A percentile compares a stretch with the other conserved stretches of the same genome.
Evolutionary conservation across 2,888 invertebrate species (phyloP).

Genomic region (Protophormia terraenovae): DNA sequence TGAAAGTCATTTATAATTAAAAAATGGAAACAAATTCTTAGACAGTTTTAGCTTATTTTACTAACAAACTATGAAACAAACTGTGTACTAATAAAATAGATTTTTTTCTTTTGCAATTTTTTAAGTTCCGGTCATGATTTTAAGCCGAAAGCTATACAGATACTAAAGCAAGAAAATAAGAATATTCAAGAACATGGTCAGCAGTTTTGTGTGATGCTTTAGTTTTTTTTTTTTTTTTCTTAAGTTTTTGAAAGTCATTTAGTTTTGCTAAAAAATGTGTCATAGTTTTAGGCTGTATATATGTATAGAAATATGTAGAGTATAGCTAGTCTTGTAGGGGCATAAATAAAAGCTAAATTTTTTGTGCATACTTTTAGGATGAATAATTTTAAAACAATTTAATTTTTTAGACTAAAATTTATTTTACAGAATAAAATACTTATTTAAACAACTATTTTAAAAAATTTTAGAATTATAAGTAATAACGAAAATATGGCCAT

Average conservation of each 20-base stretch:
- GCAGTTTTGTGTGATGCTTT: neutral
- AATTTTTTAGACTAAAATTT: too few relatives aligned
- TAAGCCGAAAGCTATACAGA: too few relatives aligned
- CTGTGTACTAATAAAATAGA: neutral
- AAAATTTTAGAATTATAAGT: too few relatives aligned
- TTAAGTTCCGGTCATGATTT: neutral
- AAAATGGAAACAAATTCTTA: neutral
- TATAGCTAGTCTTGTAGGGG: neutral
- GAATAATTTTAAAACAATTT: too few relatives aligned
- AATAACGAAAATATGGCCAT: too few relatives aligned
- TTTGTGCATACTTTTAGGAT: neutral
- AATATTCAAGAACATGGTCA: constrained; percentile 28
- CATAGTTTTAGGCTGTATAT: neutral
- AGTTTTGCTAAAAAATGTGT: constrained; percentile 4
- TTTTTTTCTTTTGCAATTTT: neutral
- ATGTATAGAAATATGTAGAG: too few relatives aligned
- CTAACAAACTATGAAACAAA: neutral
- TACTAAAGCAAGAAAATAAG: neutral
- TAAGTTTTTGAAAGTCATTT: constrained; percentile 14
- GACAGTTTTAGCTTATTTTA: neutral
- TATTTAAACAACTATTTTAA: too few relatives aligned
- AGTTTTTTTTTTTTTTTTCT: neutral
- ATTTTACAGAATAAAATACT: too few relatives aligned
- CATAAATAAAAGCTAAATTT: neutral
- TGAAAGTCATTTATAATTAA: constrained; percentile 27